These are phyloP conservation scores for Notodonta dromedarius DNA, from an alignment of 2,888 invertebrate species.

Conservation along the genomic window DNA sequence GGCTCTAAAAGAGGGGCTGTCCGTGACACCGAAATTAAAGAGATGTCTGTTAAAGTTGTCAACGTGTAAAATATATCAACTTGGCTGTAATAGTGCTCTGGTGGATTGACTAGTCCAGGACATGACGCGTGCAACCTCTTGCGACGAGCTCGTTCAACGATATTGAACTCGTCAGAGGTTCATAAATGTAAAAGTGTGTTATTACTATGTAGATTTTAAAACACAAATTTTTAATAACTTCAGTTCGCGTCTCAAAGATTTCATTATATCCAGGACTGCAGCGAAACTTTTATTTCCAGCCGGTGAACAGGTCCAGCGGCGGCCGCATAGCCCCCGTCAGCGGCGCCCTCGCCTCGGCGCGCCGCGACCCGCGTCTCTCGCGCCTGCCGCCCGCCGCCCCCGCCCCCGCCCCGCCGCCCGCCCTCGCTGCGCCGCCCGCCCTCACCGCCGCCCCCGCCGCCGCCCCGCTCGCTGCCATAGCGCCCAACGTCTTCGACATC, in stretches of 20 bases:
- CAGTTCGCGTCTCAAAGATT: neutral
- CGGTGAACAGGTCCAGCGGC: conserved; percentile 55
- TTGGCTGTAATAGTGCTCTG: too few species aligned
- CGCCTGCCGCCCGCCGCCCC: conserved; percentile 18
- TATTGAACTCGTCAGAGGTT: too few species aligned
- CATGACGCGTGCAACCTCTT: too few species aligned
- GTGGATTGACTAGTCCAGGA: too few species aligned
- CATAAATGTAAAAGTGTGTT: too few species aligned
- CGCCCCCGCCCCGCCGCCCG: conserved; percentile 27
- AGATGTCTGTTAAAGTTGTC: too few species aligned
- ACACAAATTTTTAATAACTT: too few species aligned
- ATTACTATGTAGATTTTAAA: too few species aligned
- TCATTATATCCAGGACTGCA: conserved; percentile 2
- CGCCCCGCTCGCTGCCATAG: conserved; percentile 40
- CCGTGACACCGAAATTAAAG: too few species aligned
- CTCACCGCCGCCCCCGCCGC: conserved; percentile 37
- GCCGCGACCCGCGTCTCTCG: conserved; percentile 45
- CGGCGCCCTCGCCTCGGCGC: conserved; percentile 58
- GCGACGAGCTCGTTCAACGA: too few species aligned
- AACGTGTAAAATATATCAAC: too few species aligned
- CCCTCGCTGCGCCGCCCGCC: conserved; percentile 41
- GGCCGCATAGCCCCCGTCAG: conserved; percentile 71
- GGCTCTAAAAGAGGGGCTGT: too few species aligned
- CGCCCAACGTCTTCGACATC: conserved; percentile 77
- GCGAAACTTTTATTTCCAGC: conserved; percentile 54